Conservation (phyloP, 1,140 invertebrate species). For the Helicorthomorpha holstii region DNA sequence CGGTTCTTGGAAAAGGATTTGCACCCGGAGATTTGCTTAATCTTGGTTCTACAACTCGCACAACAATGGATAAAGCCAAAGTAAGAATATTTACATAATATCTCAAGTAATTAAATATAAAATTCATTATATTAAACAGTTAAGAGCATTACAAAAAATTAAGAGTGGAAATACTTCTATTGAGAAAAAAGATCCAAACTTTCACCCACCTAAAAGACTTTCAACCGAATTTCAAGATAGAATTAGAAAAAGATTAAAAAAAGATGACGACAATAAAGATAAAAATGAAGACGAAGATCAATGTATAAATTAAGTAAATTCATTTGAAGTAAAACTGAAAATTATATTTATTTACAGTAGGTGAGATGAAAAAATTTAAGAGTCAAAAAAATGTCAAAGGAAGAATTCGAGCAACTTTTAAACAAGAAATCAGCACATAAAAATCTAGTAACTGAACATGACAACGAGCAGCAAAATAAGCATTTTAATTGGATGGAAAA, state of each 20-base stretch:
- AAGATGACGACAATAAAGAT: neutral
- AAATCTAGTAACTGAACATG: neutral
- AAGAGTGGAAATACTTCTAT: too few species aligned
- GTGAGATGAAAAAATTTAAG: too few species aligned
- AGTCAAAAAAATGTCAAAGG: too few species aligned
- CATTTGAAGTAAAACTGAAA: neutral
- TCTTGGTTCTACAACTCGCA: too few species aligned
- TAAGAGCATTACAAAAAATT: too few species aligned
- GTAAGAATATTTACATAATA: too few species aligned
- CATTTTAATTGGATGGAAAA: conserved; percentile 68
- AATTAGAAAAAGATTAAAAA: neutral
- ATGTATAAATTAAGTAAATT: too few species aligned
- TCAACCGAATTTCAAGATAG: neutral
- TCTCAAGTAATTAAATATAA: too few species aligned
- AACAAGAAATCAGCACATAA: conserved; percentile 2
- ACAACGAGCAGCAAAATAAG: conserved; percentile 54
- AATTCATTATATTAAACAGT: too few species aligned
- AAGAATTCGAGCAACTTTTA: neutral
- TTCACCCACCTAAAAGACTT: neutral
- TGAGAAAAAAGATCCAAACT: neutral
- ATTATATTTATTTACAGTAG: neutral
- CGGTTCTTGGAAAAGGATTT: neutral
- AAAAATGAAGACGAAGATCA: too few species aligned
- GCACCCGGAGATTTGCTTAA: neutral
- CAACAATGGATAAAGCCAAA: too few species aligned